These are phyloP conservation scores for Vulpes lagopus DNA, from an alignment of 2,113 vertebrate species.

Conservation along the genomic window DNA sequence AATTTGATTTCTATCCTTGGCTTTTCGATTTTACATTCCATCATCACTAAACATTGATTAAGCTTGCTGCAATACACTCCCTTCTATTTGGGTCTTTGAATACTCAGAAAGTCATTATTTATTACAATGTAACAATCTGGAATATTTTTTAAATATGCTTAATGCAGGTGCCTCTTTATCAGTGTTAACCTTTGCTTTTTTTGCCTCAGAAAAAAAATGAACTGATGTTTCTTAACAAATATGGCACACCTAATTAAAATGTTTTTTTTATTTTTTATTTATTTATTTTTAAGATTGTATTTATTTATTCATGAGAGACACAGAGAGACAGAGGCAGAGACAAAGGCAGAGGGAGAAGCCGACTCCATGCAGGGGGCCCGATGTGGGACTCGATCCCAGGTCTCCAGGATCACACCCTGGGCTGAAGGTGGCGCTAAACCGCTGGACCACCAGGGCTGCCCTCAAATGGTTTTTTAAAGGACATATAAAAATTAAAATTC, in stretches of 20 bases:
- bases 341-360: no score
- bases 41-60: constrained; percentile 84
- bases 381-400: no score
- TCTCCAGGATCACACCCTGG: no score
- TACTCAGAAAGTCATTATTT: constrained; percentile 84
- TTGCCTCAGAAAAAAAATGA: constrained; percentile 54
- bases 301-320: no score
- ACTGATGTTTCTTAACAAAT: constrained; percentile 46
- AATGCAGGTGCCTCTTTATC: constrained; percentile 38
- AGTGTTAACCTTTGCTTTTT: constrained; percentile 20
- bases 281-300: no score
- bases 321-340: no score
- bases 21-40: constrained; percentile 84
- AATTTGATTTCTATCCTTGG: constrained; percentile 82
- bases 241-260: not conserved
- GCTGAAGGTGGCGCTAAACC: no score
- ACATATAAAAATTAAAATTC: not conserved
- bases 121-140: constrained; percentile 72
- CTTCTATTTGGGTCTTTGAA: constrained; percentile 77
- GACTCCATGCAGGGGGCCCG: no score
- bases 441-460: no score
- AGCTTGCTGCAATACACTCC: constrained; percentile 68
- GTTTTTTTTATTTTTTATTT: not conserved
- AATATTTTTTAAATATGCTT: constrained; percentile 65
- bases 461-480: not conserved